Conservation (phyloP, 2,797 vertebrate species). For the Iguana delicatissima region DNA sequence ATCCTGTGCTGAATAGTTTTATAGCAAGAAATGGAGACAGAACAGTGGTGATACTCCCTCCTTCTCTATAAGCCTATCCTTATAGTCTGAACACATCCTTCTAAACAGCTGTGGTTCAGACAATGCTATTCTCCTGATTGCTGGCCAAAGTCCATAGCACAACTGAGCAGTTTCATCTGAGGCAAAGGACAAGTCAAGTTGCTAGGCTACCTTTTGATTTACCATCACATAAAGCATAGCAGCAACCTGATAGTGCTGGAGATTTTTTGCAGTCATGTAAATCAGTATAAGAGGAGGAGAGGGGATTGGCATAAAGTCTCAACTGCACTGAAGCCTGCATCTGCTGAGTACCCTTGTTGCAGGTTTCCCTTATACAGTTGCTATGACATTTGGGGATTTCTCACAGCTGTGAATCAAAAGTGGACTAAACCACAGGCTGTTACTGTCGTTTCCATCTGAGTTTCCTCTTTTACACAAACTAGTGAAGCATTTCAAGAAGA, state of each 20-base stretch:
- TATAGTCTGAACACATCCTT: not conserved
- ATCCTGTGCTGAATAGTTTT: not conserved
- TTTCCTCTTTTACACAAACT: not conserved
- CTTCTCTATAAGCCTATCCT: not conserved
- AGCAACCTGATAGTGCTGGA: not conserved
- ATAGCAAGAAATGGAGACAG: not conserved
- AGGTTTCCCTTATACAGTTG: not conserved
- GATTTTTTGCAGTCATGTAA: constrained; percentile 2
- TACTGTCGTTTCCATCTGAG: not conserved
- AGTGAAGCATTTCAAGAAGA: constrained; percentile 5
- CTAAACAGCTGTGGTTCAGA: not conserved
- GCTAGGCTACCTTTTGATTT: constrained; percentile 31
- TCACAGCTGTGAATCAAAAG: not conserved
- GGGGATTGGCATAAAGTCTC: not conserved
- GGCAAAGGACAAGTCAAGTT: constrained; percentile 13
- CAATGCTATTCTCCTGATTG: not conserved
- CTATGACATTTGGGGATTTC: constrained; percentile 5
- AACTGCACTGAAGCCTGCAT: not conserved
- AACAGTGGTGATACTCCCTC: not conserved
- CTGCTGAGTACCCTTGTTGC: not conserved
- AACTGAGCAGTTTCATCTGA: constrained; percentile 12
- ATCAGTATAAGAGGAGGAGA: not conserved
- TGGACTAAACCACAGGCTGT: not conserved
- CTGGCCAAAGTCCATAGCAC: constrained; percentile 15
- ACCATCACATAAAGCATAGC: constrained; percentile 1